Conservation (phyloP, 2,888 invertebrate species). For the Eristalis arbustorum region DNA sequence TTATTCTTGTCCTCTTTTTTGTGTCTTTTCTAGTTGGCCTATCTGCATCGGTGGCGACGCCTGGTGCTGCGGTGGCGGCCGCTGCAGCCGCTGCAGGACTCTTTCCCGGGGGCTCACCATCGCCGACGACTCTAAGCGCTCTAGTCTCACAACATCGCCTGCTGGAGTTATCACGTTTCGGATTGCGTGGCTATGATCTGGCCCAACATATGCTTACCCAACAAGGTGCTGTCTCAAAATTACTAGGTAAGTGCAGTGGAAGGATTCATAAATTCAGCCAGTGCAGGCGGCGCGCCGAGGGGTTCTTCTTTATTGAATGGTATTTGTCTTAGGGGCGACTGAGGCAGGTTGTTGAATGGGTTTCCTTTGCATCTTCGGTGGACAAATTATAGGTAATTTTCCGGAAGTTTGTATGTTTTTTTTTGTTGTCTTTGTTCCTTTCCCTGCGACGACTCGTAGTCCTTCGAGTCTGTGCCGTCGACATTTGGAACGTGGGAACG, state of each 20-base stretch:
- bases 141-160: conserved; percentile 89
- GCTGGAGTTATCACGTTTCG: conserved; percentile 89
- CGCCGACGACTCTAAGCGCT: conserved; percentile 85
- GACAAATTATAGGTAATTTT: conserved; percentile 42
- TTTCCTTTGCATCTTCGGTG: conserved; percentile 19
- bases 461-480: neutral
- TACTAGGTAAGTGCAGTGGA: conserved; percentile 86
- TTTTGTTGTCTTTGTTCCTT: neutral
- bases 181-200: conserved; percentile 93
- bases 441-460: neutral
- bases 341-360: conserved; percentile 5
- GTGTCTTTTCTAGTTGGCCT: conserved; percentile 72
- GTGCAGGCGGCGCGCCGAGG: neutral
- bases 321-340: conserved; percentile 40
- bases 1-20: conserved; percentile 42
- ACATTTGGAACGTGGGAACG: neutral
- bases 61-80: conserved; percentile 71
- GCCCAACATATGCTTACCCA: conserved; percentile 94
- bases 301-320: conserved; percentile 6
- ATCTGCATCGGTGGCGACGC: conserved; percentile 73
- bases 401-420: conserved; percentile 34
- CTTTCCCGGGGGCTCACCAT: conserved; percentile 78
- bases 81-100: conserved; percentile 78
- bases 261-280: conserved; percentile 61
- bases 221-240: conserved; percentile 94